A percentile compares a stretch with the other conserved stretches of the same genome.
Conservation (phyloP, 2,113 vertebrate genomes). For the Pituophis catenifer region DNA sequence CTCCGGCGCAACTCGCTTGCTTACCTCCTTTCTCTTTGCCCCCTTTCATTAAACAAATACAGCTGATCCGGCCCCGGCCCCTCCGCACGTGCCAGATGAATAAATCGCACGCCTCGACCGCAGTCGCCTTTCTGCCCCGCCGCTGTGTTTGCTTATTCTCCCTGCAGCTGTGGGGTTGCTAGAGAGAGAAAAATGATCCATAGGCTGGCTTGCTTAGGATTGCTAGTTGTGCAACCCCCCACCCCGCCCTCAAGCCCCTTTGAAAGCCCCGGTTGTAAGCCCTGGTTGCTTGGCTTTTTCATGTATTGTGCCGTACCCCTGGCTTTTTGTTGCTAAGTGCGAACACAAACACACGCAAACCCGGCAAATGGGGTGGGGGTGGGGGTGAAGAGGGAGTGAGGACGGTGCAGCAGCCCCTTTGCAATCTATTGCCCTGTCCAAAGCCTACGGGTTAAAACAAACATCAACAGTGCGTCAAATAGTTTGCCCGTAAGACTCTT, state of each 20-base stretch:
- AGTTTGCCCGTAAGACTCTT: constrained; percentile 69
- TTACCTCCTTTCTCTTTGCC: constrained; percentile 60
- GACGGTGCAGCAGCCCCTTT: constrained; percentile 21
- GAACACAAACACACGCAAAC: constrained; percentile 40
- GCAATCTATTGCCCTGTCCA: constrained; percentile 62
- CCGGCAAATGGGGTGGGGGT: constrained; percentile 11
- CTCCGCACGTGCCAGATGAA: constrained; percentile 75
- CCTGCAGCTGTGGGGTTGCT: constrained; percentile 72
- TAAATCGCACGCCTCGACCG: constrained; percentile 55
- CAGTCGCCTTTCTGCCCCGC: constrained; percentile 44
- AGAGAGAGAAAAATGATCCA: constrained; percentile 59
- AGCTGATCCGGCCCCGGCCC: constrained; percentile 72
- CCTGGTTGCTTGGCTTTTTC: constrained; percentile 32
- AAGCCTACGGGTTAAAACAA: constrained; percentile 73
- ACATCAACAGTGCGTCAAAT: constrained; percentile 71
- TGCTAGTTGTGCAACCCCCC: constrained; percentile 7
- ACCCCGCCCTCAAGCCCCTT: constrained; percentile 34
- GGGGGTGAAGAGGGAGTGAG: neutral
- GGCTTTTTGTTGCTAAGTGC: constrained; percentile 61
- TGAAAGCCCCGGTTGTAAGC: constrained; percentile 52
- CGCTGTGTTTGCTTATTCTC: constrained; percentile 69
- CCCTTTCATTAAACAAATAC: constrained; percentile 76
- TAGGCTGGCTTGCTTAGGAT: constrained; percentile 45
- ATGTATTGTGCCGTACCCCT: constrained; percentile 34
- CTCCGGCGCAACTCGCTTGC: constrained; percentile 58